Base-by-base conservation (phyloP, 2,888 invertebrate species). In the Synergus gifuensis region DNA sequence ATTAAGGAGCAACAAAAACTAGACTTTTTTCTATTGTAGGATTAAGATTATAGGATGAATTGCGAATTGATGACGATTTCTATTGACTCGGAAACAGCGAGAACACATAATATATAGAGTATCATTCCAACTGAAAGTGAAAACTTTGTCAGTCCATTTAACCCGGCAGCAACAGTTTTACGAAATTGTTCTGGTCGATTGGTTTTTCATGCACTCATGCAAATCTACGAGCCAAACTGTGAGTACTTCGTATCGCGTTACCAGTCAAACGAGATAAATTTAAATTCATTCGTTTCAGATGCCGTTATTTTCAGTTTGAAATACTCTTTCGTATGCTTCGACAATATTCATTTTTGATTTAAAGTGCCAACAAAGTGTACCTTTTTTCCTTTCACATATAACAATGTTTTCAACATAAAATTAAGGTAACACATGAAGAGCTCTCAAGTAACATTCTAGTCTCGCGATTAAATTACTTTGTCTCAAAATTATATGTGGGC, bases 131-230 rank as follows among this genome's bases (percentile, higher is more conserved):
- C 64, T 40, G n/a, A 64, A 64, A 64, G 64, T 64, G 36, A 64
- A 64, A 64, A 64, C 64, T 16, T 64, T 40, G 2, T 11, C 40
- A 14, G 64, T 40, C 40, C 64, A 64, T 64, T 64, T 64, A 40
- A 64, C 36, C 64, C 9, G 14, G 40, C 40, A 28, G 40, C 40
- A 40, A 64, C 64, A 64, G 36, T 64, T 64, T 64, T 64, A 40
- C 64, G 36, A 64, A 40, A 40, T 36, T 64, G 64, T 64, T 40
- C 64, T 64, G n/a, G 64, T 64, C 64, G 64, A 64, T 64, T 64
- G 40, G 36, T 64, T 64, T 36, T 64, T 16, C 63, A 64, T 64
- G 64, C 28, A n/a, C 36, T 36, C 40, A 64, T 64, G n/a, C 16
- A 64, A 64, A 64, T 64, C 9, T 64, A 64, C 9, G 64, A 36